Base-by-base conservation (phyloP, 2,797 vertebrate genomes). In the Arremon brunneinucha region DNA sequence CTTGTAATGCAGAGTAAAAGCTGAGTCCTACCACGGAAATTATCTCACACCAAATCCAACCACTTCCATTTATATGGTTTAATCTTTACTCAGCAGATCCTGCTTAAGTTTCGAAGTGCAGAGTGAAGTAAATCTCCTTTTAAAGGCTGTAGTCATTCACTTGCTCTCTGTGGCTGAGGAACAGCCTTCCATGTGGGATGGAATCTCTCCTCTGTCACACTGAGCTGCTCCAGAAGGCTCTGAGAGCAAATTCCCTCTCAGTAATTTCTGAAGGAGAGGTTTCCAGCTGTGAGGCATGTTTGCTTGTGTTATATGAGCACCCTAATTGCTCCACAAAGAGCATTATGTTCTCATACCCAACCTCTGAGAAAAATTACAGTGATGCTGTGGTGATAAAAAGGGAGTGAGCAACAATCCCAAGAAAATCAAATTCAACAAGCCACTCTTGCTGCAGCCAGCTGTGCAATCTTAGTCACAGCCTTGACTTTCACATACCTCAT, bases 371-470 rank as follows among this genome's bases (percentile, higher is more conserved):
- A 95, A 91, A 87, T 67, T 64, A 64, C 65, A 69, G 23, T 20
- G 65, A 46, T 37, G 75, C 17, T 26, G 32, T 2, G 8, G 32
- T 60, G 69, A 93, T 65, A 71, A 91, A 95, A 92, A 52, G 52
- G 32, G 39, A 91, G 14, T 12, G 50, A 95, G 57, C 43, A 83
- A 57, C 21, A 23, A 64, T 87, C 70, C 22, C 52, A 84, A 80
- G 37, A 83, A 93, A 93, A 87, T 62, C 43, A 81, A 46, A 74
- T 75, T 41, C 77, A 85, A 46, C 21, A 74, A 87, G 64, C 35
- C 81, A 55, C 44, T 92, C 53, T 39, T 85, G 56, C 59, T 63
- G 46, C 11, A 95, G 89, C 94, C 91, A 87, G 53, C 84, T 94
- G 83, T 22, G 55, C 46, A 93, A 67, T 43, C 71, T 44, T 62